Base-by-base conservation (phyloP, 2,888 invertebrate genomes). In the Volucella zonaria region DNA sequence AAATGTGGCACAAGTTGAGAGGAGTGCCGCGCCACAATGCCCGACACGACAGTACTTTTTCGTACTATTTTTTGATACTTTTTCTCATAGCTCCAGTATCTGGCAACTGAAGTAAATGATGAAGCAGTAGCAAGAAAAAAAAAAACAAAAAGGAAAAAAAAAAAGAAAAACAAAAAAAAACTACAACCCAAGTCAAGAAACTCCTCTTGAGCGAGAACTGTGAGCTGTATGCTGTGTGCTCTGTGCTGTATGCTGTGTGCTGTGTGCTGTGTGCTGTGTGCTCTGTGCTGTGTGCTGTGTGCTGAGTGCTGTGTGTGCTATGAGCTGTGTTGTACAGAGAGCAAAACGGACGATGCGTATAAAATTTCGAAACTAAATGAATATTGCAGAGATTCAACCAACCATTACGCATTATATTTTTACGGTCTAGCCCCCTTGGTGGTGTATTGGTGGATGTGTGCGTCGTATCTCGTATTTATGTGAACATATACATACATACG, bases 351-450 rank as follows among this genome's bases (percentile, higher is more conserved):
- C 78, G 82, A 82, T 82, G 86, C 86, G 78, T 82, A 82, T 78
- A 82, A 78, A 86, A 86, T 78, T 70, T 86, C 51, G 66, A 73
- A 79, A 79, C 78, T 78, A 75, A 82, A 82, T 79, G 82, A 82
- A 79, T 75, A 82, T 78, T 73, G 71, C 75, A 74, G 82, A 83
- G 68, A 87, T 76, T 78, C 87, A 87, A 73, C 87, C 87, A 87
- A 87, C 87, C 87, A 87, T 87, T 86, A 87, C 82, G 87, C 87
- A 87, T 86, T 87, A 87, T 85, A 85, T 87, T 87, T 87, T 87
- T 87, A 86, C 86, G 86, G 86, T 87, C 82, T 87, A 87, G 80
- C 86, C 87, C 87, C 85, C 80, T 85, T 71, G 67, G 47, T 62
- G 64, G 70, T 79, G 64, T 79, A 45, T 64, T 31, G 6, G 31